These are phyloP conservation scores for Mustela erminea DNA, from an alignment of 2,797 vertebrate genomes.

Conservation along the genomic window DNA sequence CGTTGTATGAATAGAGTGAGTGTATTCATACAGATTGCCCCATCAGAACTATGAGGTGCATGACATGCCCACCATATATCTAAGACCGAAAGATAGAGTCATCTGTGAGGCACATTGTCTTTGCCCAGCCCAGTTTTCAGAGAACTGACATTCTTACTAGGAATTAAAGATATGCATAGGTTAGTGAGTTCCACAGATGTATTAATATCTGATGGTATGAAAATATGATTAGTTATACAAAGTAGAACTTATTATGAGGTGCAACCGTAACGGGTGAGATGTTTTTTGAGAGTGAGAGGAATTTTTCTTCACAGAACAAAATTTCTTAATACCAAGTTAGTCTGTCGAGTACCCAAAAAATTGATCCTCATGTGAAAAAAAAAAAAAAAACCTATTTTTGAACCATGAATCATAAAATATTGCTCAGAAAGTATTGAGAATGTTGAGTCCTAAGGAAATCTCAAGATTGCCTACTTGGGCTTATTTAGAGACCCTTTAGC, in stretches of 20 bases:
- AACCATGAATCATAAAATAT: neutral
- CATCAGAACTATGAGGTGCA: fast-evolving
- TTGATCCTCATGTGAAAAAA: neutral
- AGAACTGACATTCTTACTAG: neutral
- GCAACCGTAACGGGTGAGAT: neutral
- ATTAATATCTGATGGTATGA: neutral
- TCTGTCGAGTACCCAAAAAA: neutral
- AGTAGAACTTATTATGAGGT: neutral
- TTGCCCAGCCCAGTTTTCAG: neutral
- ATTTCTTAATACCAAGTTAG: neutral
- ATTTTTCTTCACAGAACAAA: neutral
- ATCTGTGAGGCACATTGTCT: neutral
- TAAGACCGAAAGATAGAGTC: neutral
- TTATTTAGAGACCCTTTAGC: neutral
- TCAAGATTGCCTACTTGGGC: neutral
- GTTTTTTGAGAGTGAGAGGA: neutral
- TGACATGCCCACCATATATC: neutral
- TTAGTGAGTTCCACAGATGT: neutral
- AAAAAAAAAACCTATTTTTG: neutral
- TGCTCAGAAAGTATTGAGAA: conserved; percentile 25
- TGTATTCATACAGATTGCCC: neutral
- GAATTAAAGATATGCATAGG: neutral
- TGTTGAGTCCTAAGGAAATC: neutral
- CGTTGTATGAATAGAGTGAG: neutral
- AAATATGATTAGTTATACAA: neutral